Base-by-base conservation (phyloP, 2,113 vertebrate species). In the Phyllostomus discolor region DNA sequence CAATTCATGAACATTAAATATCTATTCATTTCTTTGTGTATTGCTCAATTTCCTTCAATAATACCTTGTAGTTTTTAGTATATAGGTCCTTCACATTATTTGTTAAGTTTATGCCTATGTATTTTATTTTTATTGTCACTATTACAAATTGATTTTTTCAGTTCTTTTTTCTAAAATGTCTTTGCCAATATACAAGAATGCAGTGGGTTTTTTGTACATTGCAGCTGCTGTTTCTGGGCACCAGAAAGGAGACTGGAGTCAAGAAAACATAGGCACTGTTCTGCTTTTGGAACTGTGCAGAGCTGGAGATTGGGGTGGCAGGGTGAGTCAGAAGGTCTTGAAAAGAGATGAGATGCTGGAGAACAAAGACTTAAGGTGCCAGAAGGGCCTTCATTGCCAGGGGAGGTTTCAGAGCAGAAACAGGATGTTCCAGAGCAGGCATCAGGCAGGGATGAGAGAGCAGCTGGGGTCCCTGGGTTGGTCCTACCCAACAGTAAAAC, bases 201-300 rank as follows among this genome's bases (percentile, higher is more conserved):
- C 41, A 73, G 26, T 43, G 12, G 12, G 43, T 73, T 43, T 43
- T 73, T 73, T 46, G 41, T 73, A 46, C 70, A 28, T 16, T 73
- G 99, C 33, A 99, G 98, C 89, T 99, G 98, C 96, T 99, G 98
- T 98, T 99, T 99, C 99, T 99, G 97, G 50, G 95, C 84, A 85
- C 1, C 46, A 94, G 76, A 88, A 70, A 52, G 76, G 43, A 70
- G 28, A 92, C 11, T 33, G 38, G 12, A 50, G 80, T 98, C 72
- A 92, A 78, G 72, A 85, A 91, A 80, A 62, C 9, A 12, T 35
- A 17, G 20, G 16, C 19, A 33, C 73, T 43, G 24, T 41, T 43
- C 64, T 91, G 41, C 79, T 69, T 62, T 67, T 22, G 43, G 6
- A 22, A 10, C 3, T 67, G 79, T 43, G 43, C 43, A 76, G 19